phyloP scores from a whole-genome alignment of 2,888 invertebrate species.

The Chaetoderma sp. region DNA sequence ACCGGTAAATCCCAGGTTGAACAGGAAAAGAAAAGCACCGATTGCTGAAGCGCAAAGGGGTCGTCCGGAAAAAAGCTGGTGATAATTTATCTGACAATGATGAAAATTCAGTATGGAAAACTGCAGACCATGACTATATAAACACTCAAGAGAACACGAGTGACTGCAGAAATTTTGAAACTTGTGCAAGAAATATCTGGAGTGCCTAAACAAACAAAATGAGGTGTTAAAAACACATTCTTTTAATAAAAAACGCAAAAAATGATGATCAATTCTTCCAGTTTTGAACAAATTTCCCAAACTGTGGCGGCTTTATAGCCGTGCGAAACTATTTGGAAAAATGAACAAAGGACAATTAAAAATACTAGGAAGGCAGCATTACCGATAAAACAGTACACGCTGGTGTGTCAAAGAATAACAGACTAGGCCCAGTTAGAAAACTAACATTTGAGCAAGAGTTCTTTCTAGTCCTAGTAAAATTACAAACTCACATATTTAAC shows the following conservation, averaged over 20 bases:
- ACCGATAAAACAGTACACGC: neutral
- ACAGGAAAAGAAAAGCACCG: no score
- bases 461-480: constrained; percentile 30
- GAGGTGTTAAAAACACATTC: constrained; percentile 7
- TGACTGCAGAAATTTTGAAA: no score
- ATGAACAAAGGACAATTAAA: neutral
- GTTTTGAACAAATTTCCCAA: constrained; percentile 33
- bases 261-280: constrained; percentile 27
- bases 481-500: constrained; percentile 33
- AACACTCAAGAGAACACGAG: neutral
- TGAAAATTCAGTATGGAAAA: no score
- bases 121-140: neutral
- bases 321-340: constrained; percentile 13
- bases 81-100: no score
- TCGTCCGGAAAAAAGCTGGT: no score
- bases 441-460: constrained; percentile 29
- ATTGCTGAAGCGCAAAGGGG: no score
- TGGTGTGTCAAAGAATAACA: neutral
- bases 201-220: neutral
- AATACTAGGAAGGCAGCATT: constrained; percentile 18
- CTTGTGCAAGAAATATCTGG: no score
- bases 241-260: constrained; percentile 20
- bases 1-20: no score
- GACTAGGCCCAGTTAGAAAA: constrained; percentile 21
- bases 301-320: constrained; percentile 22